A percentile compares a stretch with the other conserved stretches of the same genome.
Conservation (phyloP, 2,888 invertebrate genomes). For the Diadromus collaris region DNA sequence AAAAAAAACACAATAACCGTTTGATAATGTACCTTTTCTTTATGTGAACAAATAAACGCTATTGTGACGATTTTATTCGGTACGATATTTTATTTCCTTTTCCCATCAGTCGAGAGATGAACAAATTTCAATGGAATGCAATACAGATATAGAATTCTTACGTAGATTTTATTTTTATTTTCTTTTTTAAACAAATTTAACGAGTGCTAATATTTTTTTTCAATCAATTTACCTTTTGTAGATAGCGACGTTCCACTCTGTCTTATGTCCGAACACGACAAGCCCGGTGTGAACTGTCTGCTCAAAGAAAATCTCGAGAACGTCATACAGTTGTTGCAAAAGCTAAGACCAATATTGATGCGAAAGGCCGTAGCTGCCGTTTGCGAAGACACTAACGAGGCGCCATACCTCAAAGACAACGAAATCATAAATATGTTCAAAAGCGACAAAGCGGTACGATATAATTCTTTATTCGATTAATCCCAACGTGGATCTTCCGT, state of each 20-base stretch:
- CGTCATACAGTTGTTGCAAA: slow-evolving; percentile 84
- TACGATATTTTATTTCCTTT: slow-evolving; percentile 75
- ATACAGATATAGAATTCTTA: slow-evolving; percentile 17
- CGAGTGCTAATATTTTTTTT: slow-evolving; percentile 60
- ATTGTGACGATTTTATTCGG: slow-evolving; percentile 73
- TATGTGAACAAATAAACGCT: slow-evolving; percentile 81
- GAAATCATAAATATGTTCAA: slow-evolving; percentile 83
- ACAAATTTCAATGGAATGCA: slow-evolving; percentile 21
- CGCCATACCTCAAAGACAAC: slow-evolving; percentile 84
- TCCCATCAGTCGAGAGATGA: slow-evolving; percentile 64
- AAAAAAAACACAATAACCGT: slow-evolving; percentile 48
- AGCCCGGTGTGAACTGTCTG: slow-evolving; percentile 85
- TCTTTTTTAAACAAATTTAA: slow-evolving; percentile 70
- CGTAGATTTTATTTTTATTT: slow-evolving; percentile 32
- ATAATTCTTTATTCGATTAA: not conserved
- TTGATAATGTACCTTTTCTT: slow-evolving; percentile 65
- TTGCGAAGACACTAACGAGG: slow-evolving; percentile 81
- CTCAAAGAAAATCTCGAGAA: slow-evolving; percentile 83
- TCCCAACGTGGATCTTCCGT: not conserved
- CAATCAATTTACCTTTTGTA: slow-evolving; percentile 72
- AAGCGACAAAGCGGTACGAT: slow-evolving; percentile 79
- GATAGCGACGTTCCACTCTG: slow-evolving; percentile 83
- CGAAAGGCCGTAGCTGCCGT: slow-evolving; percentile 82
- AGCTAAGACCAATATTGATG: slow-evolving; percentile 85
- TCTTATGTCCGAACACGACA: slow-evolving; percentile 81